Percentiles rank a stretch among this genome's conserved stretches.
phyloP scores from a whole-genome alignment of 2,113 vertebrate genomes.

The Mesitornis unicolor region DNA sequence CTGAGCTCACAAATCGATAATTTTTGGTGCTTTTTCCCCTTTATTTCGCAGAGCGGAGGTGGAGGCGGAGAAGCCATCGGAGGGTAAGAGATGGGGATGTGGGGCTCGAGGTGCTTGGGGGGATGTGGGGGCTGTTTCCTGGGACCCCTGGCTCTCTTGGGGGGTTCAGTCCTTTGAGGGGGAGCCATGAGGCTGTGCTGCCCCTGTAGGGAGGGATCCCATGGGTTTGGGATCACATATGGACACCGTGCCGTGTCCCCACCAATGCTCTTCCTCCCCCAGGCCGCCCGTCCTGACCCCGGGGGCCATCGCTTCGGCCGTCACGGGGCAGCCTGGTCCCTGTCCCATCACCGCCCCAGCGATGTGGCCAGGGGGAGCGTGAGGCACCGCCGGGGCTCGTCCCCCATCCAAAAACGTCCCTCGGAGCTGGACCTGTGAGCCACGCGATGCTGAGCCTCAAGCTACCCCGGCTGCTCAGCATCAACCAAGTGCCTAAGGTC shows the following conservation, averaged over 20 bases:
- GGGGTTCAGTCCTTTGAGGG: too few relatives aligned
- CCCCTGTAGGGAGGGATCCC: too few relatives aligned
- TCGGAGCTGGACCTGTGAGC: fast-evolving
- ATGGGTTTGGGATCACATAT: not conserved
- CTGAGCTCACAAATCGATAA: not conserved
- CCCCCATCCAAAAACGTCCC: not conserved
- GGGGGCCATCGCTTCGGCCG: fast-evolving
- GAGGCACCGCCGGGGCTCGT: not conserved
- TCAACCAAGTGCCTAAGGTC: conserved; percentile 91
- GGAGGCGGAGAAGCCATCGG: not conserved
- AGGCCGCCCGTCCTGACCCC: not conserved
- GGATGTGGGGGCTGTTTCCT: not conserved
- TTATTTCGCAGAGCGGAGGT: not conserved
- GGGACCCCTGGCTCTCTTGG: too few relatives aligned
- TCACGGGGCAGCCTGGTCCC: not conserved
- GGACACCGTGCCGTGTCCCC: fast-evolving
- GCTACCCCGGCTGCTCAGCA: conserved; percentile 80
- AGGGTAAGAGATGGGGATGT: not conserved
- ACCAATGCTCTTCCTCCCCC: fast-evolving
- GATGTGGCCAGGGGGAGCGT: not conserved
- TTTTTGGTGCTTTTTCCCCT: not conserved
- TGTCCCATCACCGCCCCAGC: fast-evolving
- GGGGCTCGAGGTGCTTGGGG: not conserved
- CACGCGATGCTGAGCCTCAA: conserved; percentile 81
- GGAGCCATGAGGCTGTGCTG: too few relatives aligned